These are phyloP conservation scores for Thryonomys swinderianus DNA, from an alignment of 2,113 vertebrate genomes.

Conservation along the genomic window DNA sequence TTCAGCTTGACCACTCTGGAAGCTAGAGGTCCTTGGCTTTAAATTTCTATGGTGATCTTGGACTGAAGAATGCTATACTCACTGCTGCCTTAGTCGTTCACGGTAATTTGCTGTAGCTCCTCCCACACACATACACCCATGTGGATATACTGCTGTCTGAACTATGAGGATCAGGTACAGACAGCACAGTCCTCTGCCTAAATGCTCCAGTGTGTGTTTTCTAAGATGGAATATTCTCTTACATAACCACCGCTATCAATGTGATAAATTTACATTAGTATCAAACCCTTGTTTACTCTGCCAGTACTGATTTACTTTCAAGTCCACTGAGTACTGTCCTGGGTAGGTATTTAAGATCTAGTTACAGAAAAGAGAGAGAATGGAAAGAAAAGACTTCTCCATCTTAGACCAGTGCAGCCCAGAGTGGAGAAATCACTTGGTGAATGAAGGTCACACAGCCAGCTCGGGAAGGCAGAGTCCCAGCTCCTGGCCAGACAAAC, in stretches of 20 bases:
- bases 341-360: background rate
- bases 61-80: background rate
- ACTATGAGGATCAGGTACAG: background rate
- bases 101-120: background rate
- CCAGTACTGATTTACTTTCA: background rate
- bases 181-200: background rate
- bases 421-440: background rate
- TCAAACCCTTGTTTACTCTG: background rate
- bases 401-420: background rate
- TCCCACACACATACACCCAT: too few relatives aligned
- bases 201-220: background rate
- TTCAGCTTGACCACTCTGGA: constrained; percentile 1
- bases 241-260: background rate
- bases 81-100: constrained; percentile 14
- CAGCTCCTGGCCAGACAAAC: background rate
- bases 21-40: background rate
- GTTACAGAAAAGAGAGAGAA: background rate
- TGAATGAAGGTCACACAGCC: background rate
- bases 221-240: constrained; percentile 1
- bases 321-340: background rate
- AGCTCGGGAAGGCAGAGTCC: background rate
- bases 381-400: background rate
- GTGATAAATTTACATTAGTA: background rate
- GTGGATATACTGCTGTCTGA: background rate
- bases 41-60: background rate